A percentile compares a stretch with the other conserved stretches of the same genome.
phyloP scores from a whole-genome alignment of 2,797 vertebrate genomes.

The Chelonia mydas region DNA sequence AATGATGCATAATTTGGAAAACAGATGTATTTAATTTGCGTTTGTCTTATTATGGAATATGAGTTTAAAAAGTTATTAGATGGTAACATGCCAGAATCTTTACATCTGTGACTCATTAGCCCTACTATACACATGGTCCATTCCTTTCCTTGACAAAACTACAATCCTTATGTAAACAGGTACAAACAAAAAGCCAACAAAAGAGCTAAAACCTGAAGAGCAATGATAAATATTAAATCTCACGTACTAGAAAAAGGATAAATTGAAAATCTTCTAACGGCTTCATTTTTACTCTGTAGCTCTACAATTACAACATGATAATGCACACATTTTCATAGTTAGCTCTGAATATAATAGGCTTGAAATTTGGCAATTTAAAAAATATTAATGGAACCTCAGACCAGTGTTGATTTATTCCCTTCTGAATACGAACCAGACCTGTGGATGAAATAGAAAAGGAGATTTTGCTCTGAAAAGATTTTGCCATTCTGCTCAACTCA shows the following conservation, averaged over 20 bases:
- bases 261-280: slow-evolving; percentile 62
- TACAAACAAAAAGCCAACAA: slow-evolving; percentile 66
- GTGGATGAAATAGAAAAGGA: neutral
- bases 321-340: neutral
- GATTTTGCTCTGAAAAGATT: neutral
- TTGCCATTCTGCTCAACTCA: neutral
- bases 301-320: slow-evolving; percentile 1
- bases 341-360: neutral
- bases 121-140: slow-evolving; percentile 67
- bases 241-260: slow-evolving; percentile 60
- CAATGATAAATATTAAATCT: slow-evolving; percentile 61
- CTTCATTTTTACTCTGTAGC: neutral
- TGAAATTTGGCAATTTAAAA: neutral
- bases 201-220: slow-evolving; percentile 64
- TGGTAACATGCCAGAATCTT: slow-evolving; percentile 72
- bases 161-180: slow-evolving; percentile 57
- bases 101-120: slow-evolving; percentile 85
- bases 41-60: slow-evolving; percentile 76
- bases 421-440: neutral
- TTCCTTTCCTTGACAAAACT: slow-evolving; percentile 68
- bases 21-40: slow-evolving; percentile 77
- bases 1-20: slow-evolving; percentile 70
- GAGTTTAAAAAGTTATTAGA: slow-evolving; percentile 78
- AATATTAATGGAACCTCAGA: neutral
- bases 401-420: neutral